Evolutionary conservation across 2,113 vertebrate genomes (phyloP).

Genomic region (Prionailurus bengalensis): DNA sequence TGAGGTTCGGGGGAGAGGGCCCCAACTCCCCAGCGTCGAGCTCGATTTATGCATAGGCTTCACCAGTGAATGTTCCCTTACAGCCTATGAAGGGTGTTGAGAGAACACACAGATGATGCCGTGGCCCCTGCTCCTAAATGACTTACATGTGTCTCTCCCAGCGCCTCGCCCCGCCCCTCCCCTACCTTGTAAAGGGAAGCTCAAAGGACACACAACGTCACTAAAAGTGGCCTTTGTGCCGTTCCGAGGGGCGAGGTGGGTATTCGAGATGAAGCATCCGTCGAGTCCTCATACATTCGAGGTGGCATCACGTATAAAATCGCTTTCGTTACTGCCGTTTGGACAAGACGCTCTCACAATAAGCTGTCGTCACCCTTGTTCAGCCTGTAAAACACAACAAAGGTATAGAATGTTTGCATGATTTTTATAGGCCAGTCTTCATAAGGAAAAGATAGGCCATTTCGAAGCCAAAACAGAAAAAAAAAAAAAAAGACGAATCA

Average conservation of each 20-base stretch:
- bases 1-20: conserved; percentile 60
- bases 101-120: background rate
- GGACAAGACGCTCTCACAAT: conserved; percentile 65
- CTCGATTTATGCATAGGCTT: background rate
- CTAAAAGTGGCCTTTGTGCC: background rate
- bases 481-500: conserved; percentile 86
- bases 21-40: background rate
- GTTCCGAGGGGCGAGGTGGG: background rate
- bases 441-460: conserved; percentile 80
- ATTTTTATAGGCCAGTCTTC: conserved; percentile 78
- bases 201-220: background rate
- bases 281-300: background rate
- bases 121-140: background rate
- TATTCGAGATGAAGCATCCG: background rate
- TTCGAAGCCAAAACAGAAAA: conserved; percentile 81
- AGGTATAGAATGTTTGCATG: conserved; percentile 84
- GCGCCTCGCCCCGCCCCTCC: too few species aligned
- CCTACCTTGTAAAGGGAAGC: background rate
- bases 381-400: conserved; percentile 81
- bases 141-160: background rate
- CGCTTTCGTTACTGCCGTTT: background rate
- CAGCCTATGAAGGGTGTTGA: background rate
- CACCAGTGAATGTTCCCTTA: background rate
- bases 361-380: conserved; percentile 66
- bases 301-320: background rate